These are phyloP conservation scores for Bhutanitis thaidina DNA, from an alignment of 2,888 invertebrate species.

Conservation along the genomic window DNA sequence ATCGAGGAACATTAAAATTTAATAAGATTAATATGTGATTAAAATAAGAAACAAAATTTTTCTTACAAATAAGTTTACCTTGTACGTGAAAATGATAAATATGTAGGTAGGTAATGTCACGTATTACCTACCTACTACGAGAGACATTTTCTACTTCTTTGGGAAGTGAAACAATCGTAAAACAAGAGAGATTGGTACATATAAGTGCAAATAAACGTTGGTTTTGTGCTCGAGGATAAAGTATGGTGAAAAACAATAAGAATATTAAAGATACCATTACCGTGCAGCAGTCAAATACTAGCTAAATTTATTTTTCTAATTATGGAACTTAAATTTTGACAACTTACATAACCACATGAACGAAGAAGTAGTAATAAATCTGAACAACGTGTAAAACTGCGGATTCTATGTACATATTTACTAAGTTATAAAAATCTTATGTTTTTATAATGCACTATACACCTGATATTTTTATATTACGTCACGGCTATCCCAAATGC, in stretches of 20 bases:
- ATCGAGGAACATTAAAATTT: no score
- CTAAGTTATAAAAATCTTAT: slow-evolving; percentile 3
- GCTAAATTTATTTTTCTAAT: no score
- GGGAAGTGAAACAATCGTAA: background rate
- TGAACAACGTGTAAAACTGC: background rate
- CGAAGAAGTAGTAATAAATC: no score
- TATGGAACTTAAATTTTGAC: no score
- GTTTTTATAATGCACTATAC: slow-evolving; percentile 9
- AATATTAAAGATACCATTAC: background rate
- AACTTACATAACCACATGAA: no score
- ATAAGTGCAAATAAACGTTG: background rate
- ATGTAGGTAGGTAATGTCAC: background rate
- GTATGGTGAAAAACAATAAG: background rate
- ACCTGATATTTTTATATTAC: background rate
- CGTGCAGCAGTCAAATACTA: background rate
- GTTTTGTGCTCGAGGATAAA: background rate
- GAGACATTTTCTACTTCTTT: background rate
- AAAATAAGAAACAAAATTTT: no score
- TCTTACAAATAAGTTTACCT: no score
- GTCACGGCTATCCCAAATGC: slow-evolving; percentile 12
- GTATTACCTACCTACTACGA: background rate
- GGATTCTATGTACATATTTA: background rate
- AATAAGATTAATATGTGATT: no score
- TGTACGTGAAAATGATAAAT: no score
- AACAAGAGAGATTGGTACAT: background rate